Percentiles rank a stretch among this genome's conserved stretches.
These are phyloP conservation scores for Yponomeuta evonymella DNA, from an alignment of 2,888 invertebrate genomes.

Conservation along the genomic window DNA sequence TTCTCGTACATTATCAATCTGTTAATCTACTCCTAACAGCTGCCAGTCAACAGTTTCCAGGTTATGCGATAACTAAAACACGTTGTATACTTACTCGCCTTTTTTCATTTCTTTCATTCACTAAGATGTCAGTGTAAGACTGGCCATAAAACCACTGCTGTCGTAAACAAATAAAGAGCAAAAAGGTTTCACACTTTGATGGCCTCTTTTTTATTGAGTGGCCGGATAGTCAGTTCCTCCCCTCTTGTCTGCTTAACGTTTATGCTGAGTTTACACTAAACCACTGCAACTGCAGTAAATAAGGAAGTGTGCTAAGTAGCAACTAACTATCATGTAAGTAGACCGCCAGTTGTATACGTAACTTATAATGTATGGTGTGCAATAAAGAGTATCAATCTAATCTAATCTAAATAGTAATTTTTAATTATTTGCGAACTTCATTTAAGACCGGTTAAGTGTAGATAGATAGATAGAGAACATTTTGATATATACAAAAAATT, in stretches of 20 bases:
- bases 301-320: not conserved
- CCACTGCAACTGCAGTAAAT: not conserved
- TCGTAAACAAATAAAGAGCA: constrained; percentile 32
- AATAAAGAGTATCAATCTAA: no score
- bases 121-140: constrained; percentile 43
- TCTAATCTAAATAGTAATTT: no score
- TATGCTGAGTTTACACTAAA: constrained; percentile 29
- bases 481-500: no score
- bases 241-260: constrained; percentile 18
- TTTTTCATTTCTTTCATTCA: constrained; percentile 37
- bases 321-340: no score
- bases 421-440: no score
- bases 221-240: not conserved
- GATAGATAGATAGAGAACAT: no score
- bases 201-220: constrained; percentile 33
- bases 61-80: no score
- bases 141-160: constrained; percentile 40
- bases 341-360: no score
- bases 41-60: constrained; percentile 19
- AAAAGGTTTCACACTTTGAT: constrained; percentile 31
- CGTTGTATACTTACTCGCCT: constrained; percentile 26
- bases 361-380: no score
- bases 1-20: no score
- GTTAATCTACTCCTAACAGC: no score
- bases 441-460: no score